Base-by-base conservation (phyloP, 1,140 invertebrate genomes). In the Teleogryllus occipitalis region DNA sequence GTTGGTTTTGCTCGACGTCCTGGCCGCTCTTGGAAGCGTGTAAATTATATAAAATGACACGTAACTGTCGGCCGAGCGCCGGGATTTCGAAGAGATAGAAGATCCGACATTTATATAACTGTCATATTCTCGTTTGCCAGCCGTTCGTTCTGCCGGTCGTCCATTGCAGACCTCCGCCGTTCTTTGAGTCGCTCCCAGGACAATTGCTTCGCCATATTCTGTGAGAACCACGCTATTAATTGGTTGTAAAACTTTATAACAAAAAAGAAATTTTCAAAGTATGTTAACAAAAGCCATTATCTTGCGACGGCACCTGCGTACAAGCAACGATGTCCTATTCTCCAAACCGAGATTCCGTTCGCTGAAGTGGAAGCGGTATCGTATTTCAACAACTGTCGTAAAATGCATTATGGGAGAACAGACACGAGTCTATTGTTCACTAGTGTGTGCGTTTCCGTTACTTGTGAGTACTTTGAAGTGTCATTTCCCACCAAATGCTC, bases 281-380 rank as follows among this genome's bases (percentile, higher is more conserved):
- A 65, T 65, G 54, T 65, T 65, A 65, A 65, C 54, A 65, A 65
- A 65, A 65, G 54, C 54, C 54, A 65, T 65, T 65, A 65, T 65
- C 54, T 65, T 65, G 54, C 10, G 54, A 65, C 54, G 54, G 10
- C 27, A 39, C 10, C 54, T 65, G 54, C 54, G 54, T 65, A 10
- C 18, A 18, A 65, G 54, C 18, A 65, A 10, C 10, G 54, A 14
- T 65, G 54, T 65, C 18, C 54, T 18, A 18, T 65, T 65, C 54
- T 65, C 18, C 54, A 18, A 14, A 10, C 54, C 54, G 7, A 65
- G 7, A 65, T 14, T 10, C 18, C 54, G 54, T 65, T 10, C 18
- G 54, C 18, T 65, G 10, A 18, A 65, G 54, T 5, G 5, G 27
- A 39, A 39, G 27, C 27, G 27, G 27, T 10, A 65, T 65, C 54